Evolutionary conservation across 2,113 vertebrate genomes (phyloP), one percentile per base, ranked within the genome.

Genomic region (Hoplias malabaricus): DNA sequence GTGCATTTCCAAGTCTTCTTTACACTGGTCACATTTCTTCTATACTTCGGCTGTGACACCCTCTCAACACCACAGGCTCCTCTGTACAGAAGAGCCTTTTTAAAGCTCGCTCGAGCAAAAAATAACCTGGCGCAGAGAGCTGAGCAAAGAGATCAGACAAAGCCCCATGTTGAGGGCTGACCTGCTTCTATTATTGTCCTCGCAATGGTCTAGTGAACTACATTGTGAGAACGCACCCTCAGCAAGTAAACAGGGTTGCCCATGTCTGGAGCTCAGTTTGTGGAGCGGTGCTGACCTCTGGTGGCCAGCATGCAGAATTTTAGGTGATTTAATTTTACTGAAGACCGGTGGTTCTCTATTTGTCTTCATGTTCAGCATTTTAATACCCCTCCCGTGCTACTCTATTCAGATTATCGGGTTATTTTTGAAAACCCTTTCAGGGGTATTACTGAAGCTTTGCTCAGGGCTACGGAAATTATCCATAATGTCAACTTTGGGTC

Each of bases 201-300:
- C 62, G 69, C 29, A 81, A 79, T 80, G 80, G 71, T 87, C 86
- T 72, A 78, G 82, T 89, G 84, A 88, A 88, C 85, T 82, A 84
- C 80, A 81, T 84, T 83, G 86, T 84, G 66, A 57, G 34, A 36
- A 46, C 56, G 25, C 69, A 70, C 68, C 69, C 63, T 78, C 56
- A 71, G 76, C 54, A 48, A 67, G 74, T 78, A 80, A 84, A 89
- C 73, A 85, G 36, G 69, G 72, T n/a, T 23, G 3, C 40, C 19
- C 59, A 48, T 74, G 56, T 36, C 53, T 77, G 31, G 21, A 66
- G 8, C 31, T 5, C 2, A 2, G 7, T 73, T 70, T 82, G 1
- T 53, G 61, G 73, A 34, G 29, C n/a, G 31, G 10, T 78, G 65
- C 84, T 85, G 89, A 81, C 90, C 85, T 87, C 92, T 91, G 82